These are phyloP conservation scores for Spilosoma lubricipeda DNA, from an alignment of 2,888 invertebrate genomes.

Conservation along the genomic window DNA sequence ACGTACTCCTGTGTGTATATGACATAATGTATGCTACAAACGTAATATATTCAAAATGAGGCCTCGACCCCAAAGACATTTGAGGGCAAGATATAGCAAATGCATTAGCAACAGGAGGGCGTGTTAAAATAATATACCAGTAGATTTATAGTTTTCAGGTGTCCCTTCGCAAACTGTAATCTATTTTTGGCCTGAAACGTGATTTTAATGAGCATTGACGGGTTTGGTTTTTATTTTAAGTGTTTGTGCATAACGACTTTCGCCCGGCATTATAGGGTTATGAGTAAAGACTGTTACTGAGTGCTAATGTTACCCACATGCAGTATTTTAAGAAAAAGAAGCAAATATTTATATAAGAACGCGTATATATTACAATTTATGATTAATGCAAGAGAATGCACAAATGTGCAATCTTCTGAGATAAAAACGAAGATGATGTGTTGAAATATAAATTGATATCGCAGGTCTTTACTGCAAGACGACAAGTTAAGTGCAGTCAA, in stretches of 20 bases:
- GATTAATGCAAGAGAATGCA: neutral
- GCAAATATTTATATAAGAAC: neutral
- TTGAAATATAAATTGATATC: neutral
- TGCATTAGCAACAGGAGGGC: constrained; percentile 45
- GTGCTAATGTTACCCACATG: constrained; percentile 25
- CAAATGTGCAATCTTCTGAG: neutral
- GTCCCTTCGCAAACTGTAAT: constrained; percentile 49
- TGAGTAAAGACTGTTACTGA: constrained; percentile 32
- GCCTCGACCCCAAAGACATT: constrained; percentile 4
- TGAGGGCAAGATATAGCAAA: constrained; percentile 31
- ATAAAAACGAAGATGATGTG: neutral
- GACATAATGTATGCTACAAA: neutral
- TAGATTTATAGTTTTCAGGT: constrained; percentile 67
- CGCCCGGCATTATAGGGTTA: constrained; percentile 16
- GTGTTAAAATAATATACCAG: constrained; percentile 54
- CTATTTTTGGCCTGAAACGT: constrained; percentile 60
- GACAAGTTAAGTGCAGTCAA: neutral
- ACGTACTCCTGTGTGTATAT: neutral
- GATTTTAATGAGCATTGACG: constrained; percentile 63
- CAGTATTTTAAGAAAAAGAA: neutral
- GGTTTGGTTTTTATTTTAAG: constrained; percentile 50
- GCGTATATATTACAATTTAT: neutral
- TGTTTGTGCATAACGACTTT: constrained; percentile 28
- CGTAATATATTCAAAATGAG: neutral
- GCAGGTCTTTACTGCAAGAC: neutral